Evolutionary conservation across 2,113 vertebrate species (phyloP), one percentile per base, ranked within the genome.

Genomic region (Oryzias woworae): DNA sequence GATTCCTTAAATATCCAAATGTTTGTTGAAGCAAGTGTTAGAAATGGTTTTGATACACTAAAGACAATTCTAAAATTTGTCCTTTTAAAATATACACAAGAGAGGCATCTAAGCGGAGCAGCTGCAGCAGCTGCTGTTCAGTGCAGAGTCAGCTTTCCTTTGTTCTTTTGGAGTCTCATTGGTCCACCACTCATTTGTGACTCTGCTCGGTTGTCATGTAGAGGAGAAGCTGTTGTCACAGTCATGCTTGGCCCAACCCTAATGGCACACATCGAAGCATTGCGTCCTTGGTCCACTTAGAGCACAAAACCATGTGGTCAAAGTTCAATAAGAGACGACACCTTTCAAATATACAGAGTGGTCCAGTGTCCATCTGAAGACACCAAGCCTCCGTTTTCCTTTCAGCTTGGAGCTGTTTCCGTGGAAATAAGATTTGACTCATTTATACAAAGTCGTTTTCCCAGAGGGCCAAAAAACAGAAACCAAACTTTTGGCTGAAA

Each of bases 1-100:
- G 88, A 90, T 72, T 91, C 88, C 85, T 85, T 88, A 88, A 92
- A 84, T 91, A 85, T 82, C 87, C 92, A 93, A 91, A 74, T 85
- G 83, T 50, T 72, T 85, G 89, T 87, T 87, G 77, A 89, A 82
- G 90, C 88, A 71, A 75, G 56, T 47, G 87, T 93, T 89, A 87
- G 85, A 87, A 88, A 58, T 66, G 88, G 83, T 76, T 78, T 85
- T 70, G 83, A 88, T 51, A 86, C 86, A 89, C 92, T 92, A 92
- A 91, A 92, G 93, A 93, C 89, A 58, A 90, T 87, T 87, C 85
- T 84, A 84, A 89, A 86, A 87, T 77, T 80, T 61, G 77, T 88
- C 72, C 76, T 85, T 84, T 90, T 83, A 79, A 75, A 88, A 92
- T 91, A 90, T 86, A 93, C 82, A 80, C 77, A 71, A 82, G 84